These are phyloP conservation scores for Muscidifurax raptorellus DNA, from an alignment of 1,140 invertebrate genomes.

Conservation along the genomic window DNA sequence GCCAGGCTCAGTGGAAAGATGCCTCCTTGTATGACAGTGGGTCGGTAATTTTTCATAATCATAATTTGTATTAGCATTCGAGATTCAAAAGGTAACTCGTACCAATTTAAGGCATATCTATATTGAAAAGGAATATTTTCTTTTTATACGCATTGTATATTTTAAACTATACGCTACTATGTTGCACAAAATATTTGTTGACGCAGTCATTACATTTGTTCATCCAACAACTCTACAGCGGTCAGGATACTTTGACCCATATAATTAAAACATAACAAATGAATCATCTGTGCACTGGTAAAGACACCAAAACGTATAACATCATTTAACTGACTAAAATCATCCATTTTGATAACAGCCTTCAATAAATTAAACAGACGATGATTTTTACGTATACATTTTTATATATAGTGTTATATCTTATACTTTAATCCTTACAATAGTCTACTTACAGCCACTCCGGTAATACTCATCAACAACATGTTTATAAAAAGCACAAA, in stretches of 20 bases:
- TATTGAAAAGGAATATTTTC: not conserved
- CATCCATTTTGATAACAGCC: not conserved
- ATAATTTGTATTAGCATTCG: not conserved
- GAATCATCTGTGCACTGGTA: not conserved
- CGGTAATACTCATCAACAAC: not conserved
- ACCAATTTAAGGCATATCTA: not conserved
- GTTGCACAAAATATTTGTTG: too few relatives aligned
- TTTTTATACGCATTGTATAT: not conserved
- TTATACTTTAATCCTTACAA: too few relatives aligned
- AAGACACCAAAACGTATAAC: not conserved
- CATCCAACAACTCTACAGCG: not conserved
- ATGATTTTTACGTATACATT: too few relatives aligned
- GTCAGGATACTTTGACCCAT: not conserved
- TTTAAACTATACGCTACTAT: not conserved
- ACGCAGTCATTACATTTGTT: not conserved
- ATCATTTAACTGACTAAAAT: not conserved
- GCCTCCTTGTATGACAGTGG: not conserved
- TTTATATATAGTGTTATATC: too few relatives aligned
- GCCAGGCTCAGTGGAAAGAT: not conserved
- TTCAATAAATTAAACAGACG: not conserved
- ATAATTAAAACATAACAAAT: slow-evolving; percentile 1
- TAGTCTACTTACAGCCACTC: not conserved
- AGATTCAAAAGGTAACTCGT: not conserved
- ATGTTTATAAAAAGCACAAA: not conserved
- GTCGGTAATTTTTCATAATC: not conserved